Evolutionary conservation across 2,888 invertebrate genomes (phyloP), one percentile per base, ranked within the genome.

Genomic region (Sesia bembeciformis): DNA sequence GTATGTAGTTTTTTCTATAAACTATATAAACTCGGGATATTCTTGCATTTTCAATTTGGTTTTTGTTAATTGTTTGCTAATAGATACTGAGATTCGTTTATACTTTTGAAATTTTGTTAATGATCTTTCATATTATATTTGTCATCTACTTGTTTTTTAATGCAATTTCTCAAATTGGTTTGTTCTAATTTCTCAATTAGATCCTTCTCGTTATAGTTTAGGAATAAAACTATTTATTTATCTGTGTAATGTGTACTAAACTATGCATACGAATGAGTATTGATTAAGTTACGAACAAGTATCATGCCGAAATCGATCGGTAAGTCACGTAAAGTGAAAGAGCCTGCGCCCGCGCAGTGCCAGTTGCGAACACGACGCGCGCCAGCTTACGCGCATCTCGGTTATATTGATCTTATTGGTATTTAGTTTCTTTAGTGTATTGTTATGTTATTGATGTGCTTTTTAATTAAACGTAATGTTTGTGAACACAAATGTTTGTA

Each of bases 241-340:
- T 46, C 46, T 46, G 8, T 4, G 23, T 46, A 46, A 46, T 46
- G 46, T 46, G 3, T 46, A 46, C 46, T 8, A 46, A 41, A 23
- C 5, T 46, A 46, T 46, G n/a, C 8, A 46, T 46, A 50, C 38
- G 23, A 7, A 38, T 7, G 7, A 7, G 38, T 7, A 6, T 42
- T 7, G 5, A 42, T 50, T 4, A 50, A 57, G 55, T 52, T 53
- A 55, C 53, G 49, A 53, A 52, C 59, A 64, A 60, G 68, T 65
- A 61, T 61, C 65, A 61, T 60, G 61, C 64, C 65, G 67, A 68
- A 70, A 68, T 52, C 40, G 40, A 52, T 52, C 5, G 52, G 8
- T 46, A 8, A 46, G 5, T 67, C 62, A 61, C 65, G 68, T 62
- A 67, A 78, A 82, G 87, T 84, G 87, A 87, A 86, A 86, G 87